Base-by-base conservation (phyloP, 2,113 vertebrate genomes). In the Eupsittula cactorum region DNA sequence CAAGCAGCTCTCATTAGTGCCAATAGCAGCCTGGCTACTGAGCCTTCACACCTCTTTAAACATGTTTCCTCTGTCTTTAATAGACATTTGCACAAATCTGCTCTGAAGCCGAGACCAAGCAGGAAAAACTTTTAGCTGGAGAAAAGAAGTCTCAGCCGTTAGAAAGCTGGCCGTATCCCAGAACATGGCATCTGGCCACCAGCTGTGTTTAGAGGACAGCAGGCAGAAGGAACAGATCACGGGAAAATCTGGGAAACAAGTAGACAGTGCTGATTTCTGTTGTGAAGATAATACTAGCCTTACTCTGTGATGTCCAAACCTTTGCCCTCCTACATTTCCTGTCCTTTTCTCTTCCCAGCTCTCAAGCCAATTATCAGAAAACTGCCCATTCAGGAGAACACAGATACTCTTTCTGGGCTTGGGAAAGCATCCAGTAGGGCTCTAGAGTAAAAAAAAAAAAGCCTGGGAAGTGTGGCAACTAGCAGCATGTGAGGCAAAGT, bases 131-230 rank as follows among this genome's bases (percentile, higher is more conserved):
- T 95, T 90, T 82, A 92, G 85, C 65, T 81, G 78, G 65, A 76
- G 13, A 16, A 65, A 53, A 88, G 60, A 44, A 62, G 47, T 68
- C 65, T 79, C 20, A 79, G 68, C 64, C 10, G 2, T 92, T 78
- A 71, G 50, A 52, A 70, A 89, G 37, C 70, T 95, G 95, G 84
- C 83, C 25, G 55, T 91, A 31, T 62, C 85, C 82, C 88, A 90
- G 62, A 65, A 35, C 1, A 13, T 77, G 93, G 79, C 93, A 96
- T 92, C 91, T 96, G 96, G 80, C 84, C 57, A 60, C 76, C 94
- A 97, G 88, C 93, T 97, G 94, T 86, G 86, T 68, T 90, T 62
- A 93, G 70, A 87, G 49, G 83, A 92, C 62, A 78, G 73, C 46
- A 84, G 52, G 73, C 49, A 0, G 57, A 75, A 74, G 76, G 80